Percentiles rank a stretch among this genome's conserved stretches.
Conservation (phyloP, 2,888 invertebrate species). For the Dysmachus trigonus region DNA sequence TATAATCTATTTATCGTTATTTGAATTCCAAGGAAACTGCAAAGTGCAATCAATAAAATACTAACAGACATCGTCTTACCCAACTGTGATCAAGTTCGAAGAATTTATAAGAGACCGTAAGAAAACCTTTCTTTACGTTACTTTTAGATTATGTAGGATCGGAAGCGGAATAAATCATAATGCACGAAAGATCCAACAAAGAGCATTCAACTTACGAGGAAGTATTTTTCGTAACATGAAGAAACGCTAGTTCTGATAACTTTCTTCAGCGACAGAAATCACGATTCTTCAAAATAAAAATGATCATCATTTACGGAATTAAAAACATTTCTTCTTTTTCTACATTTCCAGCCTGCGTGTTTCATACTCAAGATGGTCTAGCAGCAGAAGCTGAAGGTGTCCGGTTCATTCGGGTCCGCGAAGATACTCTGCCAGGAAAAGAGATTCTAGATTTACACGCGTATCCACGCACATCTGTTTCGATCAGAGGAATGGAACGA, state of each 20-base stretch:
- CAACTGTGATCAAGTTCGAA: neutral
- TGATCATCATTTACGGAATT: neutral
- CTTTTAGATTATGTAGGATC: neutral
- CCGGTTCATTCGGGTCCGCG: slow-evolving; percentile 85
- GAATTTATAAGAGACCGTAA: neutral
- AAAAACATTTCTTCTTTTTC: neutral
- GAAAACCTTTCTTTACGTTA: neutral
- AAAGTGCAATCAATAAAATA: neutral
- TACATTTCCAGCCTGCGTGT: slow-evolving; percentile 77
- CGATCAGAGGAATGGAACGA: slow-evolving; percentile 59
- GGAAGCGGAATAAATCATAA: neutral
- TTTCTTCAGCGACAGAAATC: neutral
- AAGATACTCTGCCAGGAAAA: slow-evolving; percentile 79
- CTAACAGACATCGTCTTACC: neutral
- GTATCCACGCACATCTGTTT: slow-evolving; percentile 74
- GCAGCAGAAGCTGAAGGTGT: slow-evolving; percentile 73
- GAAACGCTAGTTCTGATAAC: neutral
- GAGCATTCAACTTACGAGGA: neutral
- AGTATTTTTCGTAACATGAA: neutral
- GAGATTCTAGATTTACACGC: slow-evolving; percentile 83
- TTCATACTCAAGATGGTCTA: slow-evolving; percentile 73
- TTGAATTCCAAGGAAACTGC: neutral
- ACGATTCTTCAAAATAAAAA: neutral
- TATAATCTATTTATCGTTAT: neutral
- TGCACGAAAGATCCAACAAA: neutral